Evolutionary conservation across 2,113 vertebrate genomes (phyloP).

Genomic region (Syngnathus floridae): DNA sequence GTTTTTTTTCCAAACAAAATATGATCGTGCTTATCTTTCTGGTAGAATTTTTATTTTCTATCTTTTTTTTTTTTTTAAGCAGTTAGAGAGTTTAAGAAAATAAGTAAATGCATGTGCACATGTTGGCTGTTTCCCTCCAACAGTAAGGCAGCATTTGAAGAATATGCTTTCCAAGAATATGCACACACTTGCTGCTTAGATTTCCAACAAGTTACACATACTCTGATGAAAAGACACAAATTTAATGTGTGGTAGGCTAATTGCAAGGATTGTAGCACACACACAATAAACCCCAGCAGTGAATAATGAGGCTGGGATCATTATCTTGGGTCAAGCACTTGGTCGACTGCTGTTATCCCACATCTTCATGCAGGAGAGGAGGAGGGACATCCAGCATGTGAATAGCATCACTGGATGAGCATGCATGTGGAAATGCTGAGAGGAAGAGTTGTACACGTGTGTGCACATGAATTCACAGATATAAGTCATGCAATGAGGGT

Average conservation of each 20-base stretch:
- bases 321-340: slow-evolving; percentile 26
- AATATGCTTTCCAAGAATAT: slow-evolving; percentile 3
- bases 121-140: background rate
- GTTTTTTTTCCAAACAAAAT: background rate
- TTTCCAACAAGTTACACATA: background rate
- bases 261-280: background rate
- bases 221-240: background rate
- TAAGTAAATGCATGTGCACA: background rate
- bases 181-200: slow-evolving; percentile 15
- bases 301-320: slow-evolving; percentile 29
- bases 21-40: slow-evolving; percentile 9
- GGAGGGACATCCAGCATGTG: slow-evolving; percentile 15
- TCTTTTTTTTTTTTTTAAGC: background rate
- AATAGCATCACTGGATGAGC: slow-evolving; percentile 1
- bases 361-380: slow-evolving; percentile 8
- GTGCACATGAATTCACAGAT: slow-evolving; percentile 10
- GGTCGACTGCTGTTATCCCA: slow-evolving; percentile 11
- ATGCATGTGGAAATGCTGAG: background rate
- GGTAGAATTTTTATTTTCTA: background rate
- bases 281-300: slow-evolving; percentile 16
- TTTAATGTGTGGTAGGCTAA: background rate
- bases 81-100: background rate
- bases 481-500: background rate
- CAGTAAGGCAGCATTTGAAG: slow-evolving; percentile 2
- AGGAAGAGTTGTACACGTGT: background rate